A percentile compares a stretch with the other conserved stretches of the same genome.
phyloP scores from a whole-genome alignment of 2,888 invertebrate genomes.

The Ethmia dodecea region DNA sequence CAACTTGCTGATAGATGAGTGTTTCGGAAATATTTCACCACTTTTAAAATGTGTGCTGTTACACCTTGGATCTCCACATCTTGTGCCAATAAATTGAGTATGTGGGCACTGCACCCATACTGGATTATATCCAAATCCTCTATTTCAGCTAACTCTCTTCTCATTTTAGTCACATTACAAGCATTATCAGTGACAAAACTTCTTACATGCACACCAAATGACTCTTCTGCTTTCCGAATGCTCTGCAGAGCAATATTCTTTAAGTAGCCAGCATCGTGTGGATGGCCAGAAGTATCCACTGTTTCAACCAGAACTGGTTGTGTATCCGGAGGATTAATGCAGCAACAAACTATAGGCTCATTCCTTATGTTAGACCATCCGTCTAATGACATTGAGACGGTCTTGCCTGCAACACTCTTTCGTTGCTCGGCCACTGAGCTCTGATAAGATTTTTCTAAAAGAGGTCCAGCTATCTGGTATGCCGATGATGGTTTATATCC shows the following conservation, averaged over 20 bases:
- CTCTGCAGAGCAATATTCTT: slow-evolving; percentile 2
- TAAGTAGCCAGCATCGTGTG: slow-evolving; percentile 4
- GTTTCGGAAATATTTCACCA: slow-evolving; percentile 21
- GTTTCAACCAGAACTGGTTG: slow-evolving; percentile 8
- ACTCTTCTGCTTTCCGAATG: slow-evolving; percentile 2
- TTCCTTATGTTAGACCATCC: slow-evolving; percentile 3
- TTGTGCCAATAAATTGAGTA: slow-evolving; percentile 17
- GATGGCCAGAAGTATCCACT: slow-evolving; percentile 5
- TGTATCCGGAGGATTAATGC: slow-evolving; percentile 1
- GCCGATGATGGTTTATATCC: slow-evolving; percentile 3
- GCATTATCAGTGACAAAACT: slow-evolving; percentile 12
- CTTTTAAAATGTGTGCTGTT: slow-evolving; percentile 12
- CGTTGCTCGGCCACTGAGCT: not conserved
- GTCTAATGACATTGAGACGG: not conserved
- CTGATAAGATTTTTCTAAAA: not conserved
- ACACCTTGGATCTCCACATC: slow-evolving; percentile 19
- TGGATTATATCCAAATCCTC: slow-evolving; percentile 8
- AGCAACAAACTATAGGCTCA: slow-evolving; percentile 5
- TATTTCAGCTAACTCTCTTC: slow-evolving; percentile 2
- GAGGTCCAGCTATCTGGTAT: not conserved
- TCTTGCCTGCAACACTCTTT: not conserved
- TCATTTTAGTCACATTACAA: slow-evolving; percentile 7
- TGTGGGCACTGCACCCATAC: slow-evolving; percentile 11
- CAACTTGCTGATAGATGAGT: slow-evolving; percentile 18
- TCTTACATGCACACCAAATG: slow-evolving; percentile 1